Base-by-base conservation (phyloP, 2,113 vertebrate species). In the Acrocephalus kingi region DNA sequence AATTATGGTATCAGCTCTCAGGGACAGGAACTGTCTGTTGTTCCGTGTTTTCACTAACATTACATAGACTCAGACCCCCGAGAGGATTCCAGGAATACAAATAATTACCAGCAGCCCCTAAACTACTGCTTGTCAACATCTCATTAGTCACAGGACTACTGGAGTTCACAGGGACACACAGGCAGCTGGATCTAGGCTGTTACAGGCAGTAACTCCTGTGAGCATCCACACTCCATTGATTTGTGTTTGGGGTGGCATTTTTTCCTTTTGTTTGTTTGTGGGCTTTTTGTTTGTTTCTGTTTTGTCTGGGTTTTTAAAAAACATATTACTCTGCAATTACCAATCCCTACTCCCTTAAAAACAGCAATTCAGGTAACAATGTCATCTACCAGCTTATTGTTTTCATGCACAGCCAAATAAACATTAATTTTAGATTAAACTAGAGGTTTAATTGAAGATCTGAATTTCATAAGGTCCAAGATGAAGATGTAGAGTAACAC, bases 1-100 rank as follows among this genome's bases (percentile, higher is more conserved):
- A 15, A 25, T 41, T 35, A 51, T 1, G 35, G 2, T 6, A 19
- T 0, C 56, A 88, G 51, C 55, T 75, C 23, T 1, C 41, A 7
- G 49, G 64, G n/a, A 75, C 69, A 72, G 74, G 39, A 63, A 31
- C 8, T 25, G 43, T 6, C 59, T 73, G 63, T 11, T 58, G 30
- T 33, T 54, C 30, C 11, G 0, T 48, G 51, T 71, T 76, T 69
- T 20, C n/a, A 64, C 61, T 61, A 61, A 68, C 20, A 39, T 76
- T 28, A 15, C 4, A 2, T 9, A 37, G 54, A 14, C 49, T 52
- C 56, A 72, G 67, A 74, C 10, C 49, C 75, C 85, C 23, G 22
- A 90, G 31, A 86, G 61, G n/a, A 83, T 73, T 83, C 76, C 79
- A 89, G 75, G 77, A 87, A 89, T 7, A 84, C 52, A 78, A 94